Conservation (phyloP, 2,113 vertebrate species). For the Tretioscincus oriximinensis region DNA sequence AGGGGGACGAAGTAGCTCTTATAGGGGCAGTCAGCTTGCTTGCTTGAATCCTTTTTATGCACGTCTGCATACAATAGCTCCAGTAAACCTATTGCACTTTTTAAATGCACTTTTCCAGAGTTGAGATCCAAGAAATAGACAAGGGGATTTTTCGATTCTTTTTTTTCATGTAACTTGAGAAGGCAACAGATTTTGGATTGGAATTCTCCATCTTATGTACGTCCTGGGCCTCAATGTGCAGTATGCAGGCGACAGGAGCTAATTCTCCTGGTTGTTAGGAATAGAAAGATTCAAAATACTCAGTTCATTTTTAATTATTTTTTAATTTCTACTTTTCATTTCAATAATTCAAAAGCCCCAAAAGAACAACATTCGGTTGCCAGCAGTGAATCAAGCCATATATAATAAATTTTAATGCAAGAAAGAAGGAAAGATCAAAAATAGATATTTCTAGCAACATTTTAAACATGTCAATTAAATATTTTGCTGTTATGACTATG, state of each 20-base stretch:
- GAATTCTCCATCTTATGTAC: not conserved
- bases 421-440: too few relatives aligned
- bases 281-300: not conserved
- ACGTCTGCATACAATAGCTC: too few relatives aligned
- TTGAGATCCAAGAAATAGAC: not conserved
- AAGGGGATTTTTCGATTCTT: not conserved
- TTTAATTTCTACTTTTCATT: too few relatives aligned
- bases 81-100: not conserved
- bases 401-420: too few relatives aligned
- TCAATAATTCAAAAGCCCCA: too few relatives aligned
- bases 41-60: too few relatives aligned
- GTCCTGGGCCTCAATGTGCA: not conserved
- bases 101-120: not conserved
- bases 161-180: not conserved
- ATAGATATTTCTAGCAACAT: too few relatives aligned
- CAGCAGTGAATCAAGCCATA: too few relatives aligned
- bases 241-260: not conserved
- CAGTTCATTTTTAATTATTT: not conserved
- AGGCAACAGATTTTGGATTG: not conserved
- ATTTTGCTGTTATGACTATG: too few relatives aligned
- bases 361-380: too few relatives aligned
- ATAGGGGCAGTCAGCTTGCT: not conserved
- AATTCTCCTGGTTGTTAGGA: not conserved
- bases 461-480: too few relatives aligned
- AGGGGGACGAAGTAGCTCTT: slow-evolving; percentile 36